These are phyloP conservation scores for Hylaeus anthracinus DNA, from an alignment of 1,140 invertebrate species.

Conservation along the genomic window DNA sequence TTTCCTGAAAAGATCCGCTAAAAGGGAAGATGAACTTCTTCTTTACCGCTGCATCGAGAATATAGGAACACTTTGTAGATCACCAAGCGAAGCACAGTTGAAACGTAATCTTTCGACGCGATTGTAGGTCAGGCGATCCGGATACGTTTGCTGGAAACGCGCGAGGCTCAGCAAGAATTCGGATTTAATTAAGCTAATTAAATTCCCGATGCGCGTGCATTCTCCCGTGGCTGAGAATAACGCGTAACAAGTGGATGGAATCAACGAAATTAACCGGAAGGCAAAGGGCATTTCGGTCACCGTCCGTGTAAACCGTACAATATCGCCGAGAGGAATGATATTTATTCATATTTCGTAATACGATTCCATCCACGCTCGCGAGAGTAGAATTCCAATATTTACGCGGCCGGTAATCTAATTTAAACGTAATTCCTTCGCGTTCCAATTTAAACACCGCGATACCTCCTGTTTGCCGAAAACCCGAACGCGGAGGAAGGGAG, in stretches of 20 bases:
- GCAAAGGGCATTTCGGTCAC: background rate
- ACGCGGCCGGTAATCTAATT: constrained; percentile 38
- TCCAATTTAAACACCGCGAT: constrained; percentile 26
- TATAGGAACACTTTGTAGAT: background rate
- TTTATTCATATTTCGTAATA: constrained; percentile 46
- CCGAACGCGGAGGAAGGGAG: no score
- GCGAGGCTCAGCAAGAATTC: constrained; percentile 26
- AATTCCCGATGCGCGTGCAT: constrained; percentile 46
- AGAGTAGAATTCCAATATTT: constrained; percentile 43
- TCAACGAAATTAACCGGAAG: constrained; percentile 40
- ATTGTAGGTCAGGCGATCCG: constrained; percentile 21
- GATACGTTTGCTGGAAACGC: background rate
- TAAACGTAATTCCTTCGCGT: constrained; percentile 34
- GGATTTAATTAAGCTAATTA: constrained; percentile 64
- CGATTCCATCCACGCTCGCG: constrained; percentile 13
- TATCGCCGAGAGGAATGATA: constrained; percentile 3
- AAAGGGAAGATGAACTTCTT: no score
- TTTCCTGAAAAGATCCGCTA: no score
- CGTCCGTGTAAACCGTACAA: constrained; percentile 18
- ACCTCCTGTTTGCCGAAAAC: constrained; percentile 13
- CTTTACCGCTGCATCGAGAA: no score
- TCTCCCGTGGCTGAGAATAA: background rate
- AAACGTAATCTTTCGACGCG: constrained; percentile 13
- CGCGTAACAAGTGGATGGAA: constrained; percentile 27
- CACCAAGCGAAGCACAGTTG: background rate